phyloP scores from a whole-genome alignment of 1,140 invertebrate species.

The Bombus waltoni region DNA sequence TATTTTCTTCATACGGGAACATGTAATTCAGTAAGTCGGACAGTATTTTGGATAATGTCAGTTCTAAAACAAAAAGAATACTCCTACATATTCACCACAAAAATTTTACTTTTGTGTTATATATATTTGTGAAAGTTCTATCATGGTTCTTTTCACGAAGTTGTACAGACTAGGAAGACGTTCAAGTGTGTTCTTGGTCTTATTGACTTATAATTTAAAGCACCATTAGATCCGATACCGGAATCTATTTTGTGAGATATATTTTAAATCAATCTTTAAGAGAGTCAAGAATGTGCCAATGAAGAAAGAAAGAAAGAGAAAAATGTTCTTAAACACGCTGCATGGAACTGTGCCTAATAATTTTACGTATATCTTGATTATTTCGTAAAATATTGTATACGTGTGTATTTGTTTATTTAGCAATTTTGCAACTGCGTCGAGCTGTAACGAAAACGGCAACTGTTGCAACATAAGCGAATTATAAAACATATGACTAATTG shows the following conservation, averaged over 20 bases:
- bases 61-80: slow-evolving; percentile 15
- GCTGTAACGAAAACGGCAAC: background rate
- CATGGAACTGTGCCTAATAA: slow-evolving; percentile 24
- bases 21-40: slow-evolving; percentile 28
- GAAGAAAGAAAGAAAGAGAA: background rate
- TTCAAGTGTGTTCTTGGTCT: slow-evolving; percentile 41
- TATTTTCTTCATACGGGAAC: slow-evolving; percentile 20
- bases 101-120: slow-evolving; percentile 55
- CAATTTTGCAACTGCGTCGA: background rate
- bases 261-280: slow-evolving; percentile 62
- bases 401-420: background rate
- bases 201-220: slow-evolving; percentile 58
- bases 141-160: slow-evolving; percentile 53
- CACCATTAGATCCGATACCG: slow-evolving; percentile 59
- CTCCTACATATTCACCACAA: slow-evolving; percentile 40
- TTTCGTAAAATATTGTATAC: background rate
- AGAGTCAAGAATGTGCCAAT: slow-evolving; percentile 50
- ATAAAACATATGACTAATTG: background rate
- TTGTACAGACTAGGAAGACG: slow-evolving; percentile 45
- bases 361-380: slow-evolving; percentile 2
- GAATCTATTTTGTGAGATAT: slow-evolving; percentile 66
- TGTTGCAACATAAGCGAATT: background rate
- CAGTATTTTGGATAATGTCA: slow-evolving; percentile 40
- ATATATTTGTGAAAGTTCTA: slow-evolving; percentile 52
- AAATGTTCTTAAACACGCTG: background rate